phyloP scores from a whole-genome alignment of 2,113 vertebrate genomes.

The Gobio gobio region DNA sequence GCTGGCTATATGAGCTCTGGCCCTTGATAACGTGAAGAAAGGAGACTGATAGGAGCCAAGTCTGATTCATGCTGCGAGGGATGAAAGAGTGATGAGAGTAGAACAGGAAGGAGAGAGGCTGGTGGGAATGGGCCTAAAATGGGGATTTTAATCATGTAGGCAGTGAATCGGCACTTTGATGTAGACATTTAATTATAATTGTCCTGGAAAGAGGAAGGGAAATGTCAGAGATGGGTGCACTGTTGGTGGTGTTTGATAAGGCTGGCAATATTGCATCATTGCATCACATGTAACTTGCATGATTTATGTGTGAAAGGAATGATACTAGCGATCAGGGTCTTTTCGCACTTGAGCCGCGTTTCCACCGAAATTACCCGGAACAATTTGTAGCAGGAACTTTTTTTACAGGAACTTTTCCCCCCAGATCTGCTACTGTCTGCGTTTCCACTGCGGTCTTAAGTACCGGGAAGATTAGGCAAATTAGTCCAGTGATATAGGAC shows the following conservation, averaged over 20 bases:
- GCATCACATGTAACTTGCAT: background rate
- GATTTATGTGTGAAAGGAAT: background rate
- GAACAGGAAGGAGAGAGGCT: background rate
- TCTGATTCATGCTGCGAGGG: conserved; percentile 23
- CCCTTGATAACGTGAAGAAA: background rate
- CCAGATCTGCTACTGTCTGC: too few relatives aligned
- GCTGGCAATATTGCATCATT: background rate
- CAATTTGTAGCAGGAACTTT: too few relatives aligned
- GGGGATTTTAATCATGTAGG: conserved; percentile 34
- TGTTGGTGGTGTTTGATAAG: background rate
- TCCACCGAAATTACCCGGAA: too few relatives aligned
- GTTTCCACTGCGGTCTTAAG: too few relatives aligned
- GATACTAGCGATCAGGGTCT: too few relatives aligned
- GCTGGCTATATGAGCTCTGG: background rate
- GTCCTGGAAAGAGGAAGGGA: conserved; percentile 11
- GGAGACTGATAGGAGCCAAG: conserved; percentile 35
- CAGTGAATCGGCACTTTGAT: conserved; percentile 39
- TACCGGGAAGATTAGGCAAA: too few relatives aligned
- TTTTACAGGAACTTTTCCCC: too few relatives aligned
- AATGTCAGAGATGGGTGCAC: conserved; percentile 11
- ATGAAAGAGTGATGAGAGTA: conserved; percentile 23
- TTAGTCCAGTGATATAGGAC: too few relatives aligned
- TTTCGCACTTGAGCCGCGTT: too few relatives aligned
- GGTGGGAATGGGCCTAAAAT: conserved; percentile 11
- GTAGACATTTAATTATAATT: conserved; percentile 9